These are phyloP conservation scores for Cynodonichthys magdalenae DNA, from an alignment of 2,797 vertebrate genomes.

Conservation along the genomic window DNA sequence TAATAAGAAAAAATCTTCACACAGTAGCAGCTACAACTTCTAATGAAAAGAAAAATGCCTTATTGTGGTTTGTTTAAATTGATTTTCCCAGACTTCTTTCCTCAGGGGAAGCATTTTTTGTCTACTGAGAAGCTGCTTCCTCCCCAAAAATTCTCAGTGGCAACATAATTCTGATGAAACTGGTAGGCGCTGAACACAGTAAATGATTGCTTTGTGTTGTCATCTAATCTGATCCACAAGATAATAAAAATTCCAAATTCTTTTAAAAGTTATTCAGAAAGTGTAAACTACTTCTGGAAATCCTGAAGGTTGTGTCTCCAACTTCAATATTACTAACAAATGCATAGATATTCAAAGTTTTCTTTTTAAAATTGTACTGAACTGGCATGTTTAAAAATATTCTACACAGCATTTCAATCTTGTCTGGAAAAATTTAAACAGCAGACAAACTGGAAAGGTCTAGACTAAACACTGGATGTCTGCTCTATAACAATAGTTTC, in stretches of 20 bases:
- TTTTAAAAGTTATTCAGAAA: slow-evolving; percentile 5
- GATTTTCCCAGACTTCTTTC: slow-evolving; percentile 22
- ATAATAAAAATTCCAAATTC: slow-evolving; percentile 11
- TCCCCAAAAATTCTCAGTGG: slow-evolving; percentile 20
- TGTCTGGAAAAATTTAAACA: slow-evolving; percentile 16
- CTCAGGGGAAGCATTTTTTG: slow-evolving; percentile 8
- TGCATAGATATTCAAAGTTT: not conserved
- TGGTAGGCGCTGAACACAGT: slow-evolving; percentile 8
- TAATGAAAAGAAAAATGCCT: not conserved
- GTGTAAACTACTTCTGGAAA: not conserved
- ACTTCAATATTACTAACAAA: not conserved
- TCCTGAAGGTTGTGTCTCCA: not conserved
- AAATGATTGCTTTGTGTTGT: slow-evolving; percentile 10
- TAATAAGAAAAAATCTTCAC: not conserved
- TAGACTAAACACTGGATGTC: slow-evolving; percentile 24
- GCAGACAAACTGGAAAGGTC: slow-evolving; percentile 6
- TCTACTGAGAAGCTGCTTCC: slow-evolving; percentile 18
- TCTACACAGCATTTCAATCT: slow-evolving; percentile 3
- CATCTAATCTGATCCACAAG: slow-evolving; percentile 20
- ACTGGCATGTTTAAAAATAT: slow-evolving; percentile 15
- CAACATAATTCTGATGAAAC: slow-evolving; percentile 16
- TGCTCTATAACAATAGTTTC: slow-evolving; percentile 12
- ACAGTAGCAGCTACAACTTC: slow-evolving; percentile 2
- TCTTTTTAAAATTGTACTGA: slow-evolving; percentile 11
- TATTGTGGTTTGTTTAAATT: slow-evolving; percentile 18